A percentile compares a stretch with the other conserved stretches of the same genome.
Evolutionary conservation across 2,888 invertebrate species (phyloP).

Genomic region (Esperia sulphurella): DNA sequence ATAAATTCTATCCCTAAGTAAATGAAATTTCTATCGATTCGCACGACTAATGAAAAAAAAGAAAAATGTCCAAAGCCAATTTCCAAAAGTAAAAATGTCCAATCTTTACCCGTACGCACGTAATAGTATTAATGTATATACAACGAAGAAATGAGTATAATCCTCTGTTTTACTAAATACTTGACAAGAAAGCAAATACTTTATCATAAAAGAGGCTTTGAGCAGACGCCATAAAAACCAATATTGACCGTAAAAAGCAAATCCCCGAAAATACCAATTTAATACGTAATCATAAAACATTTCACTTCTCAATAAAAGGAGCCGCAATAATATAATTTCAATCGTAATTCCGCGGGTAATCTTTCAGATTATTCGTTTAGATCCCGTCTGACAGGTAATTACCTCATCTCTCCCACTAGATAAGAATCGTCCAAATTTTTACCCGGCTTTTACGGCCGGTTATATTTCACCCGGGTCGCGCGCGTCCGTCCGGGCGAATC

Average conservation of each 20-base stretch:
- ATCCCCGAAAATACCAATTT: background rate
- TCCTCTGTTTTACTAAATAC: no score
- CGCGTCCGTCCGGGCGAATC: constrained; percentile 2
- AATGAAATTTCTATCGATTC: no score
- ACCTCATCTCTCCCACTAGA: constrained; percentile 14
- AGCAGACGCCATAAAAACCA: background rate
- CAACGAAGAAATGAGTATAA: no score
- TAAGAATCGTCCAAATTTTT: constrained; percentile 25
- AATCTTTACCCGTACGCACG: no score
- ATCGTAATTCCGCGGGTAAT: constrained; percentile 29
- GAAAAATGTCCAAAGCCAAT: no score
- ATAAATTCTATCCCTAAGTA: no score
- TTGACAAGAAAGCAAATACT: no score
- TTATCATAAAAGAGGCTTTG: no score
- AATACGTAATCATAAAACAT: background rate
- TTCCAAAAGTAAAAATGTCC: no score
- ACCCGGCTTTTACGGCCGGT: constrained; percentile 15
- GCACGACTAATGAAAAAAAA: no score
- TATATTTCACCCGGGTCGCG: constrained; percentile 17
- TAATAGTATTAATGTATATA: no score
- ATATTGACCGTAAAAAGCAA: constrained; percentile 1
- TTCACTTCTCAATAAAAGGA: background rate
- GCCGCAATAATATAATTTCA: constrained; percentile 13
- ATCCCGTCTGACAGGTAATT: constrained; percentile 33
- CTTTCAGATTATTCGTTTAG: constrained; percentile 30